phyloP scores from a whole-genome alignment of 2,888 invertebrate genomes.

The Icerya purchasi region DNA sequence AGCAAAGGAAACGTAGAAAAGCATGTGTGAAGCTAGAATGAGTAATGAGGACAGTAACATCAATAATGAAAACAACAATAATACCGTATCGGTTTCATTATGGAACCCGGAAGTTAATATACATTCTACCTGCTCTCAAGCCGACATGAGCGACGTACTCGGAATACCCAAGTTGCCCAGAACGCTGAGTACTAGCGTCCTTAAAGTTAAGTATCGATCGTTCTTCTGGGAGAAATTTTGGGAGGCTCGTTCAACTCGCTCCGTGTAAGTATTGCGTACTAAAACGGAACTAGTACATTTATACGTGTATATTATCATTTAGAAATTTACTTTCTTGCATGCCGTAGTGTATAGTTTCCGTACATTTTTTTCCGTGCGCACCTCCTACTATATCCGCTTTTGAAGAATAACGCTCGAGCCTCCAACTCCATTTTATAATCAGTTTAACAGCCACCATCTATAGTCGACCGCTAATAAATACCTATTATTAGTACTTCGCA shows the following conservation, averaged over 20 bases:
- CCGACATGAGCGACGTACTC: slow-evolving; percentile 14
- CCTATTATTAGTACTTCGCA: too few relatives aligned
- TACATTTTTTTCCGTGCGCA: background rate
- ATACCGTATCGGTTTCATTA: too few relatives aligned
- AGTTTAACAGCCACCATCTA: too few relatives aligned
- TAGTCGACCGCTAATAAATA: too few relatives aligned
- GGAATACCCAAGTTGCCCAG: slow-evolving; percentile 34
- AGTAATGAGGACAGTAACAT: too few relatives aligned
- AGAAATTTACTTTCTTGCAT: background rate
- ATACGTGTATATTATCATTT: background rate
- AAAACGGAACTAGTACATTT: background rate
- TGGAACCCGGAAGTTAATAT: too few relatives aligned
- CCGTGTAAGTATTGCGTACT: slow-evolving; percentile 47
- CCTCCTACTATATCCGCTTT: background rate
- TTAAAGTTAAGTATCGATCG: slow-evolving; percentile 52
- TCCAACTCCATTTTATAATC: too few relatives aligned
- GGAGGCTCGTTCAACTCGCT: slow-evolving; percentile 42
- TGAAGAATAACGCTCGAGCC: too few relatives aligned
- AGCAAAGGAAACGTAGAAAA: too few relatives aligned
- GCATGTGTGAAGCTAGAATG: too few relatives aligned
- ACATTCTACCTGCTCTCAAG: too few relatives aligned
- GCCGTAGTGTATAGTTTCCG: background rate
- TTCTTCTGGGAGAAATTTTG: slow-evolving; percentile 72
- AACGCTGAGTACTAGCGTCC: slow-evolving; percentile 55
- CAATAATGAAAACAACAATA: too few relatives aligned